These are phyloP conservation scores for Diarsia dahlii DNA, from an alignment of 2,888 invertebrate species.

Conservation along the genomic window DNA sequence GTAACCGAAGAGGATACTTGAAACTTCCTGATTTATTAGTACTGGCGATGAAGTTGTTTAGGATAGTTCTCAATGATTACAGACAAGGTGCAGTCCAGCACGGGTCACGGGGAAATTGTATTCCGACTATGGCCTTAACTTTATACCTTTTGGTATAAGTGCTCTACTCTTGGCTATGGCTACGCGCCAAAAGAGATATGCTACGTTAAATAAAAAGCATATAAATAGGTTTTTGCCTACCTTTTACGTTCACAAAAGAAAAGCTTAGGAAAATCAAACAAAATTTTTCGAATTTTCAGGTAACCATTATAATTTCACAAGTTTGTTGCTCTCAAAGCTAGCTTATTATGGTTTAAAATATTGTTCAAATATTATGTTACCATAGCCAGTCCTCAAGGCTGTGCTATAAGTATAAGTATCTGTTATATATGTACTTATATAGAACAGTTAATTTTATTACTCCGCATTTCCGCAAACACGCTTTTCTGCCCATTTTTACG, in stretches of 20 bases:
- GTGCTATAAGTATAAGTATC: too few relatives aligned
- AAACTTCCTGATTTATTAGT: neutral
- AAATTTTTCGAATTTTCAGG: neutral
- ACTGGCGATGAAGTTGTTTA: neutral
- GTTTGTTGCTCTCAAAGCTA: constrained; percentile 3
- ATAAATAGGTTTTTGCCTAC: neutral
- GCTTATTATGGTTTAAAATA: neutral
- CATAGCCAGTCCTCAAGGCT: constrained; percentile 31
- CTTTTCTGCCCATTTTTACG: constrained; percentile 41
- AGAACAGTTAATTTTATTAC: constrained; percentile 51
- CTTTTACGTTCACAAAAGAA: neutral
- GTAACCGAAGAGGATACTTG: constrained; percentile 8
- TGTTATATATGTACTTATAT: constrained; percentile 22
- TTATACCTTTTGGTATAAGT: too few relatives aligned
- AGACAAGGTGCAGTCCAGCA: neutral
- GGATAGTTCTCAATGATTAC: neutral
- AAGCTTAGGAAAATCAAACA: neutral
- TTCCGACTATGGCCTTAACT: neutral
- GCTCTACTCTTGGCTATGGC: neutral
- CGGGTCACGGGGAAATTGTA: too few relatives aligned
- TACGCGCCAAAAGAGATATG: neutral
- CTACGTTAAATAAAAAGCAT: neutral
- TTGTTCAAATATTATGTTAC: too few relatives aligned
- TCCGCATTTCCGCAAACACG: constrained; percentile 36
- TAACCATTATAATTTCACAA: neutral